Evolutionary conservation across 2,113 vertebrate species (phyloP).

Genomic region (Anhinga rufa): DNA sequence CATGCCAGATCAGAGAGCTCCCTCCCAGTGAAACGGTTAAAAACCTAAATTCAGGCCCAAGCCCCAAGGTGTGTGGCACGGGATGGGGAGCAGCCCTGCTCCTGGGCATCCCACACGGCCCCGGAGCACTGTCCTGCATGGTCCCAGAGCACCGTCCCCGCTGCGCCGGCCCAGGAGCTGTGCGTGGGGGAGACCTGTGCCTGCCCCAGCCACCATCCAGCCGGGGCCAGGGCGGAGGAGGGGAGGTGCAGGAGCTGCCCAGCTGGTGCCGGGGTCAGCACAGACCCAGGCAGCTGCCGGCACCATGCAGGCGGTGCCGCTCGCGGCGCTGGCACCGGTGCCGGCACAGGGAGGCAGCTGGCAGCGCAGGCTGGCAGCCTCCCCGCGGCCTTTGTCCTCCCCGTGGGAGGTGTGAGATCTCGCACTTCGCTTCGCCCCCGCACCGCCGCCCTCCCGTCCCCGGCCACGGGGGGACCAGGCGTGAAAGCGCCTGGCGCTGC

Average conservation of each 20-base stretch:
- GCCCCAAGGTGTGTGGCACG: neutral
- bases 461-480: neutral
- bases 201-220: neutral
- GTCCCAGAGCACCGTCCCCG: neutral
- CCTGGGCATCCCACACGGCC: fast-evolving
- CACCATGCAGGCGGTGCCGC: neutral
- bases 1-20: neutral
- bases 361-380: neutral
- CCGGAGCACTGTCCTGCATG: no score
- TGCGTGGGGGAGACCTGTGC: fast-evolving
- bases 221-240: no score
- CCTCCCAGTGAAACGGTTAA: neutral
- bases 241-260: neutral
- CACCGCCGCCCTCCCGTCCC: neutral
- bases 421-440: neutral
- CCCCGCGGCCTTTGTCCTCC: neutral
- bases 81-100: neutral
- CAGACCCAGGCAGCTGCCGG: neutral
- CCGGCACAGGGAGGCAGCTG: neutral
- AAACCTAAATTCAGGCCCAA: neutral
- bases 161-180: neutral
- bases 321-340: neutral
- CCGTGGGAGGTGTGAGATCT: neutral
- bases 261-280: fast-evolving
- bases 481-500: neutral